Percentiles rank a stretch among this genome's conserved stretches.
These are phyloP conservation scores for Enteromius mattozi DNA, from an alignment of 2,797 vertebrate genomes.

Conservation along the genomic window DNA sequence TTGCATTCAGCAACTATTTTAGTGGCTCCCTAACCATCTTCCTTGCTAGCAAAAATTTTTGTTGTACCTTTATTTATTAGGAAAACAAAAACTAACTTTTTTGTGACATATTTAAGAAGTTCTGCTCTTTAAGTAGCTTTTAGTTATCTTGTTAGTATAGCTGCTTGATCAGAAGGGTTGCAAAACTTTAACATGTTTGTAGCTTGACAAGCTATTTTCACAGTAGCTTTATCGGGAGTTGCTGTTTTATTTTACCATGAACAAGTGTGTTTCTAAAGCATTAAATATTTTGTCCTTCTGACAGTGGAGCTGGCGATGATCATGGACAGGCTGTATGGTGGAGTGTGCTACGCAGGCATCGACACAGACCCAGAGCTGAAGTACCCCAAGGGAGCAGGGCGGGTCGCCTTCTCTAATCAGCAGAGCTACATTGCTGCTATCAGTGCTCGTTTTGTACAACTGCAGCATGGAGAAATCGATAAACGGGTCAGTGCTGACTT, in stretches of 20 bases:
- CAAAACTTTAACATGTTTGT: neutral
- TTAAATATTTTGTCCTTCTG: neutral
- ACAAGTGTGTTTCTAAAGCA: neutral
- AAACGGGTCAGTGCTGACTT: conserved; percentile 91
- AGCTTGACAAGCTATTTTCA: neutral
- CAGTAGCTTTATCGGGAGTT: neutral
- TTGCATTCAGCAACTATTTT: neutral
- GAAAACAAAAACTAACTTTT: neutral
- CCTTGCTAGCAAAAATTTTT: neutral
- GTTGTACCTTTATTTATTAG: neutral
- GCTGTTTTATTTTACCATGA: neutral
- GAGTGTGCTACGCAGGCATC: conserved; percentile 98
- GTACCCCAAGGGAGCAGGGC: conserved; percentile 98
- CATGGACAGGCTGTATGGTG: conserved; percentile 98
- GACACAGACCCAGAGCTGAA: conserved; percentile 99
- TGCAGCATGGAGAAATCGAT: conserved; percentile 99
- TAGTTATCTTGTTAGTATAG: neutral
- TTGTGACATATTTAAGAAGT: neutral
- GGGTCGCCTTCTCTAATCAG: conserved; percentile 99
- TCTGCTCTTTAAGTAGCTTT: conserved; percentile 3
- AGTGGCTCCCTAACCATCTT: neutral
- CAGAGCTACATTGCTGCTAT: conserved; percentile 99
- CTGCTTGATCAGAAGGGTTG: neutral
- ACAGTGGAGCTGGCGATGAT: conserved; percentile 99
- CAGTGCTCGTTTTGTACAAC: conserved; percentile 99